Evolutionary conservation across 1,140 invertebrate genomes (phyloP), one percentile per base, ranked within the genome.

Genomic region (Pteromalus puparum): DNA sequence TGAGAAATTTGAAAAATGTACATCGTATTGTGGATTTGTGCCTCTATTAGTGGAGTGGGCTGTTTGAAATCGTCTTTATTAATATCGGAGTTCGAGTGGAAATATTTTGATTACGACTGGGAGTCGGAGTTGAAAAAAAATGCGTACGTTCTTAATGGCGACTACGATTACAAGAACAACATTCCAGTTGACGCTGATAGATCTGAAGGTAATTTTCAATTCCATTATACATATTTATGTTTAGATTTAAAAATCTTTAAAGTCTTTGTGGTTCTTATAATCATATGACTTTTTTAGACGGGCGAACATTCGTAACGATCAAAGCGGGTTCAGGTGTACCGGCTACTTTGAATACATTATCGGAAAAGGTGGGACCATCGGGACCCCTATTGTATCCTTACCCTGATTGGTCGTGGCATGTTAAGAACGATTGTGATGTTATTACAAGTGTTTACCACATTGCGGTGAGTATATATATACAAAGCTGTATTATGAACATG

Each of bases 341-440:
- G 7, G 85, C 86, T 13, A 89, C 85, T 46, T 76, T 90, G 4
- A 72, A 18, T 15, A 76, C 83, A 1, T 70, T 88, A 38, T 53
- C 86, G 0, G 34, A 78, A 6, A 26, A 61, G 42, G 67, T 38
- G 6, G 85, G 82, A 21, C 26, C 67, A 15, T 80, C 82, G 7
- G 84, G 84, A n/a, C 87, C 85, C 2, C 61, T 86, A 12, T 68
- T 90, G 3, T 21, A 13, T 6, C 88, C 89, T 48, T 90, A 87
- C 78, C 89, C 89, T 5, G 79, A 88, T 81, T 90, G 89, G 89
- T 74, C 48, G 2, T 89, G 87, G 87, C 26, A 79, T n/a, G 68
- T 86, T 53, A 82, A 34, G 2, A 79, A 73, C 48, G 73, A 72
- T 26, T 89, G 88, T 24, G 46, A 86, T 1, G 80, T 83, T 12